Evolutionary conservation across 2,797 vertebrate genomes (phyloP), one percentile per base, ranked within the genome.

Genomic region (Ispidina lecontei): DNA sequence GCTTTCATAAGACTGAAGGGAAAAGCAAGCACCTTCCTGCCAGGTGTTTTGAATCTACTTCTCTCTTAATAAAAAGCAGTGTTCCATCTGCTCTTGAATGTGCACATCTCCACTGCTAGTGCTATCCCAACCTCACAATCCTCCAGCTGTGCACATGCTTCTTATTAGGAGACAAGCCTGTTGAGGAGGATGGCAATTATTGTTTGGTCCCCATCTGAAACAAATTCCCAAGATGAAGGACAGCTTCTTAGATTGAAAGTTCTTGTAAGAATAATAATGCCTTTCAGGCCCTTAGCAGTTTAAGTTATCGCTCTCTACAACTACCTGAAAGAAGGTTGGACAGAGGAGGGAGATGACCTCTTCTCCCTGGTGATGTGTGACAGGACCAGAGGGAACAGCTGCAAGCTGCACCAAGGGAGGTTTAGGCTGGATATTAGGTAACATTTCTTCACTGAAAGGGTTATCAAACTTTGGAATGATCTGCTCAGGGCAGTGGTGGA

Each of bases 21-120:
- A 90, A 91, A 70, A 91, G 18, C 18, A 71, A 95, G 71, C 54
- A 39, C 91, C 84, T 95, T 94, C 87, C 92, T 56, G 19, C 67
- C 95, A 96, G 87, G 92, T 97, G 93, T 93, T 97, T 97, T 95
- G 80, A 96, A 95, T 97, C 85, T 94, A 71, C 51, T 89, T 65
- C 91, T 77, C 58, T 85, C 69, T 89, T 95, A 96, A 97, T 91
- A 90, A 90, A 96, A 95, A 93, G 31, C 93, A 93, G 91, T 21
- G 25, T 79, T 91, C 85, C 94, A 91, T 95, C 87, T 94, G 93
- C 89, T 91, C 69, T 88, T 87, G 91, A 94, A 93, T 4, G 18
- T 84, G 93, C 87, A 78, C 70, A 84, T 92, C 84, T 77, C 75
- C 65, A 44, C 25, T 7, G 62, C 72, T 33, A 58, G 46, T 84